Evolutionary conservation across 64 coral and sea anemone species (phyloP).

Genomic region (Dendronephthya gigantea): DNA sequence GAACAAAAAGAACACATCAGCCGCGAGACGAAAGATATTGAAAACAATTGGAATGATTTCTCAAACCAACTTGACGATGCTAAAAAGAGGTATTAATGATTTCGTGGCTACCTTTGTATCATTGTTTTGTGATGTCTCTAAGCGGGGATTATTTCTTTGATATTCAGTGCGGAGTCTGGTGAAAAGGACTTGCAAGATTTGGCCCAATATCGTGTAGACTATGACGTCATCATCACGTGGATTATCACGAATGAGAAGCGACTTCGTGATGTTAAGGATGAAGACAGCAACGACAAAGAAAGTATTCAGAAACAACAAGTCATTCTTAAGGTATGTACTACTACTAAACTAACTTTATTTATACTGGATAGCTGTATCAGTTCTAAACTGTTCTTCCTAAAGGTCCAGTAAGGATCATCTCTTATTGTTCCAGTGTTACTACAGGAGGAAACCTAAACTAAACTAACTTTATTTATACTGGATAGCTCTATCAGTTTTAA

Average conservation of each 20-base stretch:
- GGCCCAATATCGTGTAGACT: not conserved
- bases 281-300: not conserved
- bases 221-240: not conserved
- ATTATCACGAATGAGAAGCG: not conserved
- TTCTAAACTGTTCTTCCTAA: too few relatives aligned
- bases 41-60: not conserved
- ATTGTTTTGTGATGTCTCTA: too few relatives aligned
- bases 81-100: not conserved
- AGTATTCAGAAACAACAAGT: not conserved
- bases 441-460: too few relatives aligned
- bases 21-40: not conserved
- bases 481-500: too few relatives aligned
- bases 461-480: too few relatives aligned
- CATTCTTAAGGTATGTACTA: not conserved
- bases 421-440: too few relatives aligned
- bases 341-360: too few relatives aligned
- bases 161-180: not conserved
- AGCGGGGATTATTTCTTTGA: not conserved
- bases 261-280: not conserved
- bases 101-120: too few relatives aligned
- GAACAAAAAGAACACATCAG: not conserved
- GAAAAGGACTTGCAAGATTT: not conserved
- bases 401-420: too few relatives aligned
- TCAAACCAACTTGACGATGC: not conserved
- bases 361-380: too few relatives aligned